These are phyloP conservation scores for Cylloceria caligata DNA, from an alignment of 2,888 invertebrate genomes.

Conservation along the genomic window DNA sequence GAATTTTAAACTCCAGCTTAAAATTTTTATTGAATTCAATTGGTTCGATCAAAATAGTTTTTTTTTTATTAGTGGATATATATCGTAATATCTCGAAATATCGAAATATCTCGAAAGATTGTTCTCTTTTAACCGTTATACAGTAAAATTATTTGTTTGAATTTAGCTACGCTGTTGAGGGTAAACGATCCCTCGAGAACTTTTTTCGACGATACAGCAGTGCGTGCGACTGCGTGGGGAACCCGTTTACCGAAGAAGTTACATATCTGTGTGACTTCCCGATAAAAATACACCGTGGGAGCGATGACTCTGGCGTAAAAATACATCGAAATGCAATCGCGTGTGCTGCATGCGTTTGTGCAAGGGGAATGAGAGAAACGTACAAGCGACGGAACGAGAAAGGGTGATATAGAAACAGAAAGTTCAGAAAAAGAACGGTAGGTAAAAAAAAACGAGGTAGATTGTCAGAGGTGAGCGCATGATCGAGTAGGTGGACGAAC, in stretches of 20 bases:
- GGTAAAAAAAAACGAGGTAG: conserved; percentile 22
- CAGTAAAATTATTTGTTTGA: background rate
- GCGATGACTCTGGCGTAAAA: conserved; percentile 84
- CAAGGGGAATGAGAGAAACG: conserved; percentile 48
- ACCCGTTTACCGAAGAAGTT: conserved; percentile 63
- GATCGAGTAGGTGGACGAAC: conserved; percentile 57
- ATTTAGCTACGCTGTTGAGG: conserved; percentile 7
- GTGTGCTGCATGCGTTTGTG: conserved; percentile 63
- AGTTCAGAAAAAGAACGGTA: conserved; percentile 62
- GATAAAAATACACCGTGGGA: conserved; percentile 84
- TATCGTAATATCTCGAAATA: background rate
- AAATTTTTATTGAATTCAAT: too few species aligned
- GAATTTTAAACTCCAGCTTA: too few species aligned
- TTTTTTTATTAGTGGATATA: too few species aligned
- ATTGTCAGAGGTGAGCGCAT: conserved; percentile 49
- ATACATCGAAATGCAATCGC: conserved; percentile 82
- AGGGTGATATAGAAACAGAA: conserved; percentile 50
- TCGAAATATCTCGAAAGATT: background rate
- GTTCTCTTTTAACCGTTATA: background rate
- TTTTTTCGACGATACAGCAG: conserved; percentile 60
- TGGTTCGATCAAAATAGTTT: too few species aligned
- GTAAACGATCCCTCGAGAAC: conserved; percentile 33
- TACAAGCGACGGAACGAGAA: conserved; percentile 55
- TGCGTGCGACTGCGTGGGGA: conserved; percentile 44
- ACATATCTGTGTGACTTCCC: conserved; percentile 76